These are phyloP conservation scores for Digitonthophagus gazella DNA, from an alignment of 2,888 invertebrate genomes.

Conservation along the genomic window DNA sequence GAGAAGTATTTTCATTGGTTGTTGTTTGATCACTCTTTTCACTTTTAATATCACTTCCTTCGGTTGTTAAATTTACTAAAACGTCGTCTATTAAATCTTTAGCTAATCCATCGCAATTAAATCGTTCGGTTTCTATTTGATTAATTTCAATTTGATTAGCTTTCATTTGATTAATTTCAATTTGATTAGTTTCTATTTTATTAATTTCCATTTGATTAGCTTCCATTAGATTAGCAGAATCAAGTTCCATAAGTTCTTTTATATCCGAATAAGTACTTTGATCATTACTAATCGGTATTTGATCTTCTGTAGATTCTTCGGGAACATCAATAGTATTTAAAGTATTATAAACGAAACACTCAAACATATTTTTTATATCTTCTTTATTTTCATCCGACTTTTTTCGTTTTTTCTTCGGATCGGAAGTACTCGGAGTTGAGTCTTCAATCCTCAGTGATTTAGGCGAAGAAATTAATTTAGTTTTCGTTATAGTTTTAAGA, in stretches of 20 bases:
- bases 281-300: neutral
- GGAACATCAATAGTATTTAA: constrained; percentile 34
- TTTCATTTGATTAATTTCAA: neutral
- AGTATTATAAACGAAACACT: constrained; percentile 43
- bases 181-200: neutral
- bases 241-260: neutral
- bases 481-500: neutral
- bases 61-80: constrained; percentile 15
- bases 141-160: neutral
- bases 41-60: constrained; percentile 18
- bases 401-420: constrained; percentile 35
- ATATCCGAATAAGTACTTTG: neutral
- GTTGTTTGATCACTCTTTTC: constrained; percentile 14
- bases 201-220: neutral
- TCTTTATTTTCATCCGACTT: constrained; percentile 31
- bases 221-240: neutral
- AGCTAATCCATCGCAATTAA: neutral
- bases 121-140: neutral
- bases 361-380: constrained; percentile 43
- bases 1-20: neutral
- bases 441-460: constrained; percentile 20
- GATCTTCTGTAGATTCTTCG: neutral
- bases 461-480: neutral
- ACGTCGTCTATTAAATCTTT: constrained; percentile 17
- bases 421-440: constrained; percentile 37